Evolutionary conservation across 2,113 vertebrate genomes (phyloP).

Genomic region (Seriola rivoliana): DNA sequence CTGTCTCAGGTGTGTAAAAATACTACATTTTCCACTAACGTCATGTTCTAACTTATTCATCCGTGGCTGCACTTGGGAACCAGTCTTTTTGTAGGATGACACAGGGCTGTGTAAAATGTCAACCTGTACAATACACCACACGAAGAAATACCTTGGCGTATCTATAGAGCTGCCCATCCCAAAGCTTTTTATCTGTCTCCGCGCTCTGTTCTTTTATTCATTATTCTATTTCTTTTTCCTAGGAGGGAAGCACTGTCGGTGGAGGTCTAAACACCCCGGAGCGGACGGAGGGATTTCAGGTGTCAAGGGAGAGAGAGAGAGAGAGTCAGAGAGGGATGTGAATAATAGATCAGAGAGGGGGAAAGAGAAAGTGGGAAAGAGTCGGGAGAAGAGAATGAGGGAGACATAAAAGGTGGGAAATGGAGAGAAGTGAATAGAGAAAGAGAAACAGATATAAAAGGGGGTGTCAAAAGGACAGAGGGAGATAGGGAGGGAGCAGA

Average conservation of each 20-base stretch:
- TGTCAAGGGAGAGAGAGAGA: constrained; percentile 53
- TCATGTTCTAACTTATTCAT: neutral
- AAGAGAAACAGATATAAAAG: constrained; percentile 58
- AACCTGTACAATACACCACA: constrained; percentile 39
- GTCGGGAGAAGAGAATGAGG: constrained; percentile 31
- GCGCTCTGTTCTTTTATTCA: constrained; percentile 74
- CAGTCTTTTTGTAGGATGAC: constrained; percentile 12
- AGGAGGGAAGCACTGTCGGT: constrained; percentile 49
- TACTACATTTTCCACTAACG: neutral
- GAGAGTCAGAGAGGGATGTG: constrained; percentile 57
- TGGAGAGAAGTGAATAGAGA: constrained; percentile 19
- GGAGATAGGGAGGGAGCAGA: constrained; percentile 33
- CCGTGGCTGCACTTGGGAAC: neutral
- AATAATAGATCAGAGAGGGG: constrained; percentile 77
- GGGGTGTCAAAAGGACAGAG: constrained; percentile 63
- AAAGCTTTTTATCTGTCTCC: constrained; percentile 65
- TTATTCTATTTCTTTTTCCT: constrained; percentile 64
- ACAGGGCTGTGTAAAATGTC: constrained; percentile 57
- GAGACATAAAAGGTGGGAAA: constrained; percentile 35
- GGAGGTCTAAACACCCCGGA: constrained; percentile 64
- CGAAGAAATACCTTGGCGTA: constrained; percentile 47
- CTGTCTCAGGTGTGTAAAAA: neutral
- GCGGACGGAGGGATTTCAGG: constrained; percentile 70
- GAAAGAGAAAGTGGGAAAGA: constrained; percentile 35
- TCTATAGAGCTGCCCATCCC: constrained; percentile 55